These are phyloP conservation scores for Heterohyrax brucei DNA, from an alignment of 2,797 vertebrate genomes.

Conservation along the genomic window DNA sequence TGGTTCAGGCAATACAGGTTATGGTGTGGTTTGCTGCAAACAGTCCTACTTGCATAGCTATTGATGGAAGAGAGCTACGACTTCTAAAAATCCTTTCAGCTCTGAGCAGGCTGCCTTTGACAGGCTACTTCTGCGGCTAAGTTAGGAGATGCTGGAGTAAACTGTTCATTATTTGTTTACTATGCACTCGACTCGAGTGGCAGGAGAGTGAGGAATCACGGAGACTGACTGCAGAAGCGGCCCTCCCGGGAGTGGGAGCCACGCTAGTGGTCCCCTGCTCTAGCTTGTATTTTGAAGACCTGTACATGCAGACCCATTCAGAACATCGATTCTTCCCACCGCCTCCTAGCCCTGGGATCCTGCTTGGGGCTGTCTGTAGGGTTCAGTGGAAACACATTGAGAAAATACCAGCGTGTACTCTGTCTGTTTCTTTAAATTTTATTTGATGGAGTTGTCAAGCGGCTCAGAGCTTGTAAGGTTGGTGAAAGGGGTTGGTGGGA, in stretches of 20 bases:
- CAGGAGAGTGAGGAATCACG: background rate
- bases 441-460: conserved; percentile 73
- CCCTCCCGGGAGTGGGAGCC: background rate
- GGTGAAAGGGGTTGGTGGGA: background rate
- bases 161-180: conserved; percentile 78
- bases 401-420: conserved; percentile 58
- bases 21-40: conserved; percentile 15
- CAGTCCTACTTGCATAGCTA: background rate
- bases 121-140: conserved; percentile 18
- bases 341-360: background rate
- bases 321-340: conserved; percentile 58
- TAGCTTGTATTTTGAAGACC: conserved; percentile 54
- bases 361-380: conserved; percentile 16
- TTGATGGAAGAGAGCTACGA: background rate
- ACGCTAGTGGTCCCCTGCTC: background rate
- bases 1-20: background rate
- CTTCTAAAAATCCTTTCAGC: conserved; percentile 56
- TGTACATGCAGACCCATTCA: background rate
- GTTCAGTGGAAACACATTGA: conserved; percentile 74
- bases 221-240: background rate
- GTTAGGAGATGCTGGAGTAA: conserved; percentile 73
- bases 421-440: conserved; percentile 55
- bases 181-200: conserved; percentile 53
- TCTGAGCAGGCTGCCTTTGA: conserved; percentile 39
- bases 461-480: conserved; percentile 15